Evolutionary conservation across 2,113 vertebrate species (phyloP).

Genomic region (Mastomys natalensis): DNA sequence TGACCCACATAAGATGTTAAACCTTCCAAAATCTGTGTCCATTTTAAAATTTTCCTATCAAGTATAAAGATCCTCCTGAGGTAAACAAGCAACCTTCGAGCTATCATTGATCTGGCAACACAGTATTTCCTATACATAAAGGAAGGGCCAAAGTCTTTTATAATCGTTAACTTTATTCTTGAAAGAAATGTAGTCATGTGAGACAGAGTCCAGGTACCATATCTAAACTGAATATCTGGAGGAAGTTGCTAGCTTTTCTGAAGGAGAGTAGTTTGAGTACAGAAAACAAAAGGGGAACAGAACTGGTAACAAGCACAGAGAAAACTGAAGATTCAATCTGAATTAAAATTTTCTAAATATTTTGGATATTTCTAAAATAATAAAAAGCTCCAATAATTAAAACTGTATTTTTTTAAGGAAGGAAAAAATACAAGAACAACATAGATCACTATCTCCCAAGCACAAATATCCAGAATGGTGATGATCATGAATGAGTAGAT

Average conservation of each 20-base stretch:
- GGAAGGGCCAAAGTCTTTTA: not conserved
- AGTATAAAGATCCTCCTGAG: not conserved
- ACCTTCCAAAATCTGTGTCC: not conserved
- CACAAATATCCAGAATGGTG: not conserved
- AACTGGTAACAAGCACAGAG: not conserved
- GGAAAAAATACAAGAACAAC: accelerated
- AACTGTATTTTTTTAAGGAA: not conserved
- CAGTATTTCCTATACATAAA: not conserved
- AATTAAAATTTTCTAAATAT: slow-evolving; percentile 11
- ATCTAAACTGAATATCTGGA: not conserved
- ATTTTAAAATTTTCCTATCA: slow-evolving; percentile 19
- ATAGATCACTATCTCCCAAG: not conserved
- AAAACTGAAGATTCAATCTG: not conserved
- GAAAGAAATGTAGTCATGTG: not conserved
- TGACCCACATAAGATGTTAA: not conserved
- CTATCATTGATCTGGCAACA: not conserved
- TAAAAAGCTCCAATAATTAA: slow-evolving; percentile 9
- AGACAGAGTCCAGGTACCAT: not conserved
- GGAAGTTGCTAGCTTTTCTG: not conserved
- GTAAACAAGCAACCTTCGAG: not conserved
- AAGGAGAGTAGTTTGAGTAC: not conserved
- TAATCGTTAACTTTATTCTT: not conserved
- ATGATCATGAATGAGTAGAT: not conserved
- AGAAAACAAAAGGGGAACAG: not conserved
- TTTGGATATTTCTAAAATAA: not conserved